These are phyloP conservation scores for Nycticorax nycticorax DNA, from an alignment of 2,113 vertebrate species.

Conservation along the genomic window DNA sequence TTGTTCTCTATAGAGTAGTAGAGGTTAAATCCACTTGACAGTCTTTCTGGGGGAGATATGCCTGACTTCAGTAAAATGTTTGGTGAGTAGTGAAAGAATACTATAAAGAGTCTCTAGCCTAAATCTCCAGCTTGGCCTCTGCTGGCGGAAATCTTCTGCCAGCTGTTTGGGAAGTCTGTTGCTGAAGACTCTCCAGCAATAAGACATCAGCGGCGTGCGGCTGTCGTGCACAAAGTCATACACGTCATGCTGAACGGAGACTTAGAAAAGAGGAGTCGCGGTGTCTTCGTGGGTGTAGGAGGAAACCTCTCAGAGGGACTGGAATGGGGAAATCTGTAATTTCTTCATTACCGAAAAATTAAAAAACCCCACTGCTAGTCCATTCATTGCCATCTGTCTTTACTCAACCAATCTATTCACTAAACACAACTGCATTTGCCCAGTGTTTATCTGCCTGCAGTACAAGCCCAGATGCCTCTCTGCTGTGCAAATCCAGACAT, in stretches of 20 bases:
- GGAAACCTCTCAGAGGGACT: neutral
- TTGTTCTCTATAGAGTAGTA: neutral
- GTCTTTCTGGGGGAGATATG: neutral
- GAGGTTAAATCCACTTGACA: neutral
- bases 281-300: neutral
- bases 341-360: neutral
- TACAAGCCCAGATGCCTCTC: neutral
- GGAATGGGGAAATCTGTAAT: neutral
- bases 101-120: neutral
- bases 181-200: neutral
- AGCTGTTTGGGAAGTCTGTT: constrained; percentile 34
- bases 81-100: neutral
- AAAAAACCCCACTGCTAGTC: neutral
- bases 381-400: constrained; percentile 13
- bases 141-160: neutral
- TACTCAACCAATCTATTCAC: neutral
- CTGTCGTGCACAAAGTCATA: neutral
- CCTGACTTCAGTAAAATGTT: neutral
- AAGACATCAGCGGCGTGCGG: neutral
- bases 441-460: neutral
- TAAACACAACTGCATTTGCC: neutral
- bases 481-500: neutral
- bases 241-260: fast-evolving
- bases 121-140: neutral
- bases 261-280: neutral